A percentile compares a stretch with the other conserved stretches of the same genome.
Evolutionary conservation across 2,113 vertebrate genomes (phyloP).

Genomic region (Urocynchramus pylzowi): DNA sequence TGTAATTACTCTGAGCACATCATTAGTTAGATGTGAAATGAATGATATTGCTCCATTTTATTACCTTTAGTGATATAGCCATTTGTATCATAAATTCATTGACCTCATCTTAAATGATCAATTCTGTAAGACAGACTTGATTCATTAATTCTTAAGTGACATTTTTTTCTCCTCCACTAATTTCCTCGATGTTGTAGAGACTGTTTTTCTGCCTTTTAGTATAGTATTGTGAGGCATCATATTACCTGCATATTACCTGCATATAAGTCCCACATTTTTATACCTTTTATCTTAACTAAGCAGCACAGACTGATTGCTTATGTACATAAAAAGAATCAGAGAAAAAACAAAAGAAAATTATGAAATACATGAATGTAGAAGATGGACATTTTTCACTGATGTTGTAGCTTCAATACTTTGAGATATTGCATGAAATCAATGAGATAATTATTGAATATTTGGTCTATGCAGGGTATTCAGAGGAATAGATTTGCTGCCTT

Average conservation of each 20-base stretch:
- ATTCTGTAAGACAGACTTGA: constrained; percentile 68
- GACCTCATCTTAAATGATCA: constrained; percentile 75
- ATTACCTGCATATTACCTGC: background rate
- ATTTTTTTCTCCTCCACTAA: constrained; percentile 62
- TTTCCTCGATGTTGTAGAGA: constrained; percentile 46
- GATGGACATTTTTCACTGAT: background rate
- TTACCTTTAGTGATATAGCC: constrained; percentile 67
- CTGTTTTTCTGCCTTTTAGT: constrained; percentile 44
- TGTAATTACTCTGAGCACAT: constrained; percentile 72
- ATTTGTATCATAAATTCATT: constrained; percentile 78
- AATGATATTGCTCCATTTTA: constrained; percentile 69
- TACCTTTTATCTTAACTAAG: background rate
- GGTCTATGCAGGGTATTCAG: background rate
- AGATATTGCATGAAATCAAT: background rate
- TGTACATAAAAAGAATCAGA: background rate
- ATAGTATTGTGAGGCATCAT: background rate
- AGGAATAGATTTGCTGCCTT: constrained; percentile 15
- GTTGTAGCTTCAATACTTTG: background rate
- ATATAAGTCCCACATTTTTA: background rate
- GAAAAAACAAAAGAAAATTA: background rate
- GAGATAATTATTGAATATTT: constrained; percentile 7
- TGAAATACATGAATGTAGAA: background rate
- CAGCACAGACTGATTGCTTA: background rate
- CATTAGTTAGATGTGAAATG: constrained; percentile 68
- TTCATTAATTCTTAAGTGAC: constrained; percentile 77